phyloP scores from a whole-genome alignment of 1,140 invertebrate genomes.

The Rhyzopertha dominica region DNA sequence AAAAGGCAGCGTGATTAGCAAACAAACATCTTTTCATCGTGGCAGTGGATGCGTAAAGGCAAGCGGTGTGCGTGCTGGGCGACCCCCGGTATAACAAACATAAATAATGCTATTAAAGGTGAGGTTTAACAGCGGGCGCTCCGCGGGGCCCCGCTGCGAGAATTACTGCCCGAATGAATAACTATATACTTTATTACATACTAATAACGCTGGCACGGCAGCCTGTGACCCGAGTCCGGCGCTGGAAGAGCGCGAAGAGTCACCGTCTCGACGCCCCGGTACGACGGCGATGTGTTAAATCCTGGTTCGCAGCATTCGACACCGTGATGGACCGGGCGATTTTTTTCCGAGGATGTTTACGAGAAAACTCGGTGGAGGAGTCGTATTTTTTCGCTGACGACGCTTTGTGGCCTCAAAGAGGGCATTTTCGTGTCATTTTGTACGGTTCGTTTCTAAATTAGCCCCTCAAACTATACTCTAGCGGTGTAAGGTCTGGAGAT shows the following conservation, averaged over 20 bases:
- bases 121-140: slow-evolving; percentile 44
- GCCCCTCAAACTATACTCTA: too few species aligned
- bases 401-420: too few species aligned
- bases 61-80: slow-evolving; percentile 17
- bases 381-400: too few species aligned
- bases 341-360: too few species aligned
- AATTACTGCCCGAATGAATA: slow-evolving; percentile 47
- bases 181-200: slow-evolving; percentile 49
- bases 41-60: slow-evolving; percentile 16
- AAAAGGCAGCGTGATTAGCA: slow-evolving; percentile 21
- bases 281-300: too few species aligned
- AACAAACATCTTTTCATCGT: slow-evolving; percentile 23
- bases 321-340: too few species aligned
- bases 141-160: slow-evolving; percentile 38
- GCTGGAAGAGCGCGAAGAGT: slow-evolving; percentile 31
- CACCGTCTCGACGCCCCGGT: slow-evolving; percentile 27
- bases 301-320: too few species aligned
- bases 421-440: too few species aligned
- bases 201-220: slow-evolving; percentile 46
- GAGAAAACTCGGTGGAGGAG: too few species aligned
- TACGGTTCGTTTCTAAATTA: too few species aligned
- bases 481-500: too few species aligned
- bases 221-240: slow-evolving; percentile 38
- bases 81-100: slow-evolving; percentile 28
- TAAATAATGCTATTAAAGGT: slow-evolving; percentile 48